Conservation (phyloP, 2,797 vertebrate genomes). For the Meda fulgida region DNA sequence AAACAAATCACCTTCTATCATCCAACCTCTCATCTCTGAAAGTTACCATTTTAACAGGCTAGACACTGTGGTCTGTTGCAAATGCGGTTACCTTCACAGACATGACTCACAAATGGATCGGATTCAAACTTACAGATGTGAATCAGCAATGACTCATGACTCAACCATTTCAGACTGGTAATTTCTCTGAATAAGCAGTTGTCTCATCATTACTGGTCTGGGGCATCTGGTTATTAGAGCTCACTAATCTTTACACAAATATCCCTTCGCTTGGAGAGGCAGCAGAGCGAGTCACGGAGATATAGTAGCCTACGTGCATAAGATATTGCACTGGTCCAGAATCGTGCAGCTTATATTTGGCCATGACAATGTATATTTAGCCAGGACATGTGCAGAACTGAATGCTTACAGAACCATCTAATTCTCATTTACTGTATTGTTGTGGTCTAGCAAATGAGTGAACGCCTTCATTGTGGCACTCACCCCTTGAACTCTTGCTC, state of each 20-base stretch:
- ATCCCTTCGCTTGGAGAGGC: background rate
- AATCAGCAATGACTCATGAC: conserved; percentile 50
- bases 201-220: background rate
- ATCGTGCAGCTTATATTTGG: background rate
- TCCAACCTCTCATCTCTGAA: conserved; percentile 27
- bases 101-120: conserved; percentile 56
- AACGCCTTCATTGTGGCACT: conserved; percentile 11
- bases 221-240: conserved; percentile 7
- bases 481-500: conserved; percentile 14
- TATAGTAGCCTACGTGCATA: background rate
- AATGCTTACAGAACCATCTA: background rate
- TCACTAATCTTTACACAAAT: background rate
- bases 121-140: conserved; percentile 48
- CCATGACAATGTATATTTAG: background rate
- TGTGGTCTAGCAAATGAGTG: background rate
- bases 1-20: conserved; percentile 18
- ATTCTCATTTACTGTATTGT: background rate
- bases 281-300: background rate
- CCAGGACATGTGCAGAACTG: background rate
- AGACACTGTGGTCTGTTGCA: conserved; percentile 36
- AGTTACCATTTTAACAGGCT: conserved; percentile 22
- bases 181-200: conserved; percentile 14
- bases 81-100: conserved; percentile 46
- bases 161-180: conserved; percentile 31
- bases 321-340: background rate